Base-by-base conservation (phyloP, 2,888 invertebrate genomes). In the Meandrusa payeni region DNA sequence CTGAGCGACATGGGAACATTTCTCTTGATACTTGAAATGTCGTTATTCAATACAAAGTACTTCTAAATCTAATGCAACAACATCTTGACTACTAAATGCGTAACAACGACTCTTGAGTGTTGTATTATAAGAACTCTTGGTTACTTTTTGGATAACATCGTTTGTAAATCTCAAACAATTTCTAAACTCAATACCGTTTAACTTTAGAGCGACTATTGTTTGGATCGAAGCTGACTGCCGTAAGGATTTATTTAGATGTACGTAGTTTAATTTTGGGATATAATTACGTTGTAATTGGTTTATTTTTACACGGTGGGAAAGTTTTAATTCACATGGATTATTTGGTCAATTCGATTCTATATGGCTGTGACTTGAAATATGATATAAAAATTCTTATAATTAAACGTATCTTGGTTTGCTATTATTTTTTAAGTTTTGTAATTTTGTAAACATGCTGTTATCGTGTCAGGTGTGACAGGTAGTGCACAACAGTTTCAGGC, bases 231-330 rank as follows among this genome's bases (percentile, higher is more conserved):
- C 11, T 31, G n/a, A 11, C 32, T 46, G 42, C 28, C 33, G 33
- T 31, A 47, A 44, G 33, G 49, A 46, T 50, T 48, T 46, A 44
- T 49, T 47, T 51, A 56, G 52, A 48, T 37, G 53, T 49, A 49
- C 34, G 48, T 48, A 34, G 48, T 48, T 46, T 46, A 48, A 52
- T 46, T 52, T 53, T 49, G 47, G 53, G 48, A 32, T 53, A 48
- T 54, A 54, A 59, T 61, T 57, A 53, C 48, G 48, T 55, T 40
- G 44, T 51, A 48, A 50, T 49, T 48, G 59, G 58, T 61, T 64
- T 68, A 69, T 69, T 67, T 69, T 63, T 59, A 55, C 43, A 55
- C 58, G 51, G 66, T 71, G 71, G 65, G 72, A 71, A 70, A 52
- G 49, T 55, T 56, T 39, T 37, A 41, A 47, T 49, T 32, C 41